Evolutionary conservation across 2,113 vertebrate genomes (phyloP).

Genomic region (Gopherus flavomarginatus): DNA sequence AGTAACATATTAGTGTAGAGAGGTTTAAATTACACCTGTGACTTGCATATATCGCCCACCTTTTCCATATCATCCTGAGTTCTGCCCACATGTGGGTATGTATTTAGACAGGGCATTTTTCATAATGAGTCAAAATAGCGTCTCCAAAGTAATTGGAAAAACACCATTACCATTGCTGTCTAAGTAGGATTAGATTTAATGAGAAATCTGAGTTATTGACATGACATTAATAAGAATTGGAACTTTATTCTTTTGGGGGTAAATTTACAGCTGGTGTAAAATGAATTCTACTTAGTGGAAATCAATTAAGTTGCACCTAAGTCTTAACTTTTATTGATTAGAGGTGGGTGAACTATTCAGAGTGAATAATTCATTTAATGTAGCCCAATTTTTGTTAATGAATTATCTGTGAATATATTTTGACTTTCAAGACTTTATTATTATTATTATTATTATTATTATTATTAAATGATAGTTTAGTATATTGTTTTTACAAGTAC

Average conservation of each 20-base stretch:
- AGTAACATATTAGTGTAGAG: not conserved
- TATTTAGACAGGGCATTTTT: not conserved
- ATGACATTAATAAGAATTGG: not conserved
- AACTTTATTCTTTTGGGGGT: not conserved
- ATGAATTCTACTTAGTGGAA: not conserved
- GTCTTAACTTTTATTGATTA: not conserved
- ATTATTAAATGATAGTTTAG: conserved; percentile 3
- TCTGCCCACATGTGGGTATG: not conserved
- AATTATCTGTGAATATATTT: not conserved
- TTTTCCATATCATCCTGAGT: not conserved
- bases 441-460: not conserved
- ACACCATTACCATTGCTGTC: not conserved
- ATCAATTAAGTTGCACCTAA: not conserved
- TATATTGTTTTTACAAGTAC: not conserved
- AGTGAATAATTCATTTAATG: not conserved
- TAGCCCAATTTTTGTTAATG: not conserved
- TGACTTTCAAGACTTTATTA: not conserved
- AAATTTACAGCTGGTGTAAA: not conserved
- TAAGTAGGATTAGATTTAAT: not conserved
- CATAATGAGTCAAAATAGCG: not conserved
- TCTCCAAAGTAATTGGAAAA: not conserved
- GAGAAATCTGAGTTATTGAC: not conserved
- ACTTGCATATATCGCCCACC: not conserved
- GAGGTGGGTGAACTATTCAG: not conserved
- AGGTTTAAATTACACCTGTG: not conserved